Percentiles rank a stretch among this genome's conserved stretches.
These are phyloP conservation scores for Habrosyne pyritoides DNA, from an alignment of 2,888 invertebrate genomes.

Conservation along the genomic window DNA sequence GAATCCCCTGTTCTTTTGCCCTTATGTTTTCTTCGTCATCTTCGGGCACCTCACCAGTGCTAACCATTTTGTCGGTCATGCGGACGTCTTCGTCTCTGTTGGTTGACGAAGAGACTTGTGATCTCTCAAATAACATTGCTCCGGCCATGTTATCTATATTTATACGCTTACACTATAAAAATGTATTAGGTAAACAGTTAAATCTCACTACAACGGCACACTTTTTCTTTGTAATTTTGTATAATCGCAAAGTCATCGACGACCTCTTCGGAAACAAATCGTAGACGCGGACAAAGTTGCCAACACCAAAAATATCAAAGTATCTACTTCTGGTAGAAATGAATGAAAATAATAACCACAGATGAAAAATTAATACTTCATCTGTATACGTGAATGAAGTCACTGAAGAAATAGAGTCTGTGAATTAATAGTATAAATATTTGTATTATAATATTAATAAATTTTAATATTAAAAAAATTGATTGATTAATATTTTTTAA, in stretches of 20 bases:
- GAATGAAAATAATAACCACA: constrained; percentile 9
- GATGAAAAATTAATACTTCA: constrained; percentile 10
- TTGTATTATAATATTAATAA: too few relatives aligned
- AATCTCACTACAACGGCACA: constrained; percentile 70
- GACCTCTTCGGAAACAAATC: constrained; percentile 80
- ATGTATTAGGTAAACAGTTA: constrained; percentile 64
- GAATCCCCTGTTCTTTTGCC: constrained; percentile 96
- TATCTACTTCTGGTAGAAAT: constrained; percentile 22
- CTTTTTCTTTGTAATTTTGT: constrained; percentile 82
- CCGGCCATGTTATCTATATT: constrained; percentile 90
- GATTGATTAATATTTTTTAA: too few relatives aligned
- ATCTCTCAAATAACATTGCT: constrained; percentile 94
- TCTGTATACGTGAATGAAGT: too few relatives aligned
- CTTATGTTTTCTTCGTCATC: constrained; percentile 96
- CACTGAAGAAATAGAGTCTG: too few relatives aligned
- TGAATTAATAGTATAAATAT: too few relatives aligned
- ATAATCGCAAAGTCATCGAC: constrained; percentile 83
- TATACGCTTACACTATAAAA: constrained; percentile 75
- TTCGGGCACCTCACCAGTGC: constrained; percentile 89
- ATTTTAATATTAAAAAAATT: too few relatives aligned
- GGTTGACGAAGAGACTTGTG: constrained; percentile 89
- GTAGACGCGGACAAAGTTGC: constrained; percentile 78
- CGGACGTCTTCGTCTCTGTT: constrained; percentile 90
- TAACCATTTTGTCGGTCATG: constrained; percentile 90
- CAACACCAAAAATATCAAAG: constrained; percentile 24